Conservation (phyloP, 2,113 vertebrate genomes). For the Zosterops pallidus region DNA sequence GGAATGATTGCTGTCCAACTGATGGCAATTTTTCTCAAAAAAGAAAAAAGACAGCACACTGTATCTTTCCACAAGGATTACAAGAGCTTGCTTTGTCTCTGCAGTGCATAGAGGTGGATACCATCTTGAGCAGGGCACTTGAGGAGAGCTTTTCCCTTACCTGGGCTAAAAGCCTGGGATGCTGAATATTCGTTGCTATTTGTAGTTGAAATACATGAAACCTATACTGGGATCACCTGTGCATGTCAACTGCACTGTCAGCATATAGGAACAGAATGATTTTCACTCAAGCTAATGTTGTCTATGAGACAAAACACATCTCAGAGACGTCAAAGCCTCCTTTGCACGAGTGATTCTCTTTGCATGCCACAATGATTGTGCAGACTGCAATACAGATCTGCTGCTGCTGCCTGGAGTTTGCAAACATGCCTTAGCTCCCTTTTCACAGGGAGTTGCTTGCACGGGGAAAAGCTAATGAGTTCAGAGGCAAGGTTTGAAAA, state of each 20-base stretch:
- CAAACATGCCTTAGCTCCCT: conserved; percentile 38
- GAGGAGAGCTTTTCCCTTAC: background rate
- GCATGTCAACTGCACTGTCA: background rate
- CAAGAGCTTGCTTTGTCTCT: background rate
- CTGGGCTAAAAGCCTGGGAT: background rate
- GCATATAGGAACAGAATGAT: background rate
- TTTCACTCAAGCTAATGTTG: background rate
- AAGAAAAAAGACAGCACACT: background rate
- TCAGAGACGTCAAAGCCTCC: background rate
- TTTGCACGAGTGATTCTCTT: conserved; percentile 29
- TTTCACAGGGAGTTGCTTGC: background rate
- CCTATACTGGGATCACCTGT: background rate
- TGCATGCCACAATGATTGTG: conserved; percentile 16
- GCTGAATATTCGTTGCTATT: background rate
- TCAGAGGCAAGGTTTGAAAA: conserved; percentile 19
- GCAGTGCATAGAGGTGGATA: background rate
- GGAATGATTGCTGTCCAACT: background rate
- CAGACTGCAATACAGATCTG: background rate
- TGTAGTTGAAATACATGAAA: background rate
- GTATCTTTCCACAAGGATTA: background rate
- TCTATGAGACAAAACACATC: conserved; percentile 2
- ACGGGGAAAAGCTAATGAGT: conserved; percentile 17
- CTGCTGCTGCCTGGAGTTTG: conserved; percentile 22
- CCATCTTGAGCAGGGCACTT: background rate
- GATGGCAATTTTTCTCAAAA: background rate